Evolutionary conservation across 2,888 invertebrate genomes (phyloP).

Genomic region (Cataglyphis altisquamis): DNA sequence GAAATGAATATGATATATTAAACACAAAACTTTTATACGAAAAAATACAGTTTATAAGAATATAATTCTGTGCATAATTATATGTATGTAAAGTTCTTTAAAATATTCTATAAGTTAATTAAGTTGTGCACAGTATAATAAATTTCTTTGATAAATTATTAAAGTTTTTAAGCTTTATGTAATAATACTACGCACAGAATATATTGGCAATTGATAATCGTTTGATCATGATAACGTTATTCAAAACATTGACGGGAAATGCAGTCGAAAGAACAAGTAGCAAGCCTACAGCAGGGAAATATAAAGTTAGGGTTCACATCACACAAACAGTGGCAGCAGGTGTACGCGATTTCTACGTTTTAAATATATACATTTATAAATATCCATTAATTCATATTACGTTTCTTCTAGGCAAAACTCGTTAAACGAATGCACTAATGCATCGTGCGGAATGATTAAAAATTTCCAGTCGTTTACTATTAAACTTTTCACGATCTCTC

Average conservation of each 20-base stretch:
- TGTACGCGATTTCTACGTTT: constrained; percentile 58
- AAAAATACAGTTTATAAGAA: background rate
- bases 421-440: constrained; percentile 57
- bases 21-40: background rate
- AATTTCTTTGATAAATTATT: constrained; percentile 13
- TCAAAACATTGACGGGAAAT: constrained; percentile 55
- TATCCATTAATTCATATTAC: constrained; percentile 29
- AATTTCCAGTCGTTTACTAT: constrained; percentile 19
- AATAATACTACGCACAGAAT: background rate
- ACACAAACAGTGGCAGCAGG: constrained; percentile 62
- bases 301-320: constrained; percentile 64
- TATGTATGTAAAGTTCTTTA: background rate
- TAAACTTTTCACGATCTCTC: constrained; percentile 5
- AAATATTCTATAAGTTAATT: background rate
- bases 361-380: constrained; percentile 57
- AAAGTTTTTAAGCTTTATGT: background rate
- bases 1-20: background rate
- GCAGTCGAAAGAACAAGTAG: constrained; percentile 69
- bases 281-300: constrained; percentile 70
- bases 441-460: constrained; percentile 11
- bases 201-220: constrained; percentile 37
- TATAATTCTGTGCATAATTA: background rate
- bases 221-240: constrained; percentile 25
- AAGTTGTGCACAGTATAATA: background rate
- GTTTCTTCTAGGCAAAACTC: constrained; percentile 40